phyloP scores from a whole-genome alignment of 1,140 invertebrate genomes.

The Stenopsyche tienmushanensis region DNA sequence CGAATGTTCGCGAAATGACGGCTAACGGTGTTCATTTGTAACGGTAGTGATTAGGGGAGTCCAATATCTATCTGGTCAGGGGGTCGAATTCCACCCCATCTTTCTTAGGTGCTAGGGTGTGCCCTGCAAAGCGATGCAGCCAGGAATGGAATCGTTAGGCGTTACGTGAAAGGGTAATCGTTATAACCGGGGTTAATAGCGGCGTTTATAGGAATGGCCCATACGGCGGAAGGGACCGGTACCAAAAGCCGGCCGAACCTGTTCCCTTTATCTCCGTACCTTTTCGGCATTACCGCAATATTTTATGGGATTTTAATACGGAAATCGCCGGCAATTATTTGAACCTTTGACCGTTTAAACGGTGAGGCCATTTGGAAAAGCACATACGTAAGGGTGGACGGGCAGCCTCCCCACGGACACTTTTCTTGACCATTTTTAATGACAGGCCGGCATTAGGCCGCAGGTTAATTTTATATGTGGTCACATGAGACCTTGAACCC shows the following conservation, averaged over 20 bases:
- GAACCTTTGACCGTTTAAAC: slow-evolving; percentile 34
- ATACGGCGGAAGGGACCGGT: slow-evolving; percentile 24
- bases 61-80: not conserved
- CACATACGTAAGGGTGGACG: no score
- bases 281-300: slow-evolving; percentile 33
- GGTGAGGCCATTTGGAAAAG: not conserved
- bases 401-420: no score
- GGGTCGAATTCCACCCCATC: not conserved
- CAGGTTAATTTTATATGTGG: no score
- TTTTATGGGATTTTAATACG: slow-evolving; percentile 41
- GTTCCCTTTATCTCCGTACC: slow-evolving; percentile 32
- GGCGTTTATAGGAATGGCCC: slow-evolving; percentile 34
- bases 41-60: slow-evolving; percentile 27
- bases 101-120: not conserved
- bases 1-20: slow-evolving; percentile 16
- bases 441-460: no score
- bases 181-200: slow-evolving; percentile 38
- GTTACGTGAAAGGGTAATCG: slow-evolving; percentile 38
- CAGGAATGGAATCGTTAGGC: slow-evolving; percentile 4
- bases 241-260: not conserved
- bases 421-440: no score
- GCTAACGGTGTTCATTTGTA: slow-evolving; percentile 33
- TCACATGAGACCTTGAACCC: no score
- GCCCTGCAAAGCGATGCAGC: not conserved
- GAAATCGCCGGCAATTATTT: slow-evolving; percentile 38